Evolutionary conservation across 2,797 vertebrate species (phyloP).

Genomic region (Coranthus polyacanthus): DNA sequence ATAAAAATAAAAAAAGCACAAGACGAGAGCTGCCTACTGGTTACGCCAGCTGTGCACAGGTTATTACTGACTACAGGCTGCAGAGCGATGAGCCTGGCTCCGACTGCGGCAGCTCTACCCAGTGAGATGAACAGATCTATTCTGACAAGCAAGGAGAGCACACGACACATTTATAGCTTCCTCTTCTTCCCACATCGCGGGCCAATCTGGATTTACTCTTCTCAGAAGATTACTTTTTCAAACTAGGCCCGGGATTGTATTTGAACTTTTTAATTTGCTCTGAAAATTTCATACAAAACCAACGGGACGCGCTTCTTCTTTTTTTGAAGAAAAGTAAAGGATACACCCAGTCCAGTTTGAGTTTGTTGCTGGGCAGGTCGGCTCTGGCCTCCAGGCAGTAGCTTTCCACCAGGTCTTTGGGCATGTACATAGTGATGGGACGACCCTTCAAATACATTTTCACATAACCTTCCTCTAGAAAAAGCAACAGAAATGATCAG

Average conservation of each 20-base stretch:
- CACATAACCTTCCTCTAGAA: conserved; percentile 98
- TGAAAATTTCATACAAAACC: too few relatives aligned
- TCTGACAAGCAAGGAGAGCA: conserved; percentile 45
- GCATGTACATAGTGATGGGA: conserved; percentile 98
- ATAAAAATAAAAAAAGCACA: conserved; percentile 53
- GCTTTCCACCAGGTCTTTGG: conserved; percentile 94
- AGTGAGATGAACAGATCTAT: conserved; percentile 41
- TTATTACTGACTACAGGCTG: conserved; percentile 56
- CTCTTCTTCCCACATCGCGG: conserved; percentile 20
- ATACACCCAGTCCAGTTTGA: conserved; percentile 99
- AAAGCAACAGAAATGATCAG: conserved; percentile 78
- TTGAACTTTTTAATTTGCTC: conserved; percentile 6
- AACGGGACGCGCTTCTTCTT: too few relatives aligned
- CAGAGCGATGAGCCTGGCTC: too few relatives aligned
- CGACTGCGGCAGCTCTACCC: conserved; percentile 22
- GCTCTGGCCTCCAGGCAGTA: conserved; percentile 94
- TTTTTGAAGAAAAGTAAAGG: conserved; percentile 81
- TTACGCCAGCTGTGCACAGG: conserved; percentile 53
- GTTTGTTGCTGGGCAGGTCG: conserved; percentile 92
- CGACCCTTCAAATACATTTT: conserved; percentile 99
- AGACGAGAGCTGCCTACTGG: conserved; percentile 67
- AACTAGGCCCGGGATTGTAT: not conserved
- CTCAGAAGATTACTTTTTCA: conserved; percentile 18
- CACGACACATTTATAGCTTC: conserved; percentile 24
- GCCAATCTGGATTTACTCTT: conserved; percentile 16